phyloP scores from a whole-genome alignment of 1,140 invertebrate species.

The Scaptomyza pallida region DNA sequence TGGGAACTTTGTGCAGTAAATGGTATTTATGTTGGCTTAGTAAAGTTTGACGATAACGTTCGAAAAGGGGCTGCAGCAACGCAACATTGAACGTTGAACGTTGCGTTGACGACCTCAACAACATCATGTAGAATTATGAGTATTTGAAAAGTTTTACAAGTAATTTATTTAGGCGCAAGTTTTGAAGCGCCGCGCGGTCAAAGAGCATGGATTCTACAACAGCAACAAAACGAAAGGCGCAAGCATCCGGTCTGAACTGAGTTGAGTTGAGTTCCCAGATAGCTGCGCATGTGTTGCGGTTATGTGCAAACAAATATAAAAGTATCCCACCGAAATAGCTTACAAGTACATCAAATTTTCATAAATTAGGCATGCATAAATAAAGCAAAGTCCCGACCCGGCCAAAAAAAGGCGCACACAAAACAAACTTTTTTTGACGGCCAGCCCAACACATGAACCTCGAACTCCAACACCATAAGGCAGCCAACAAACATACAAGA shows the following conservation, averaged over 20 bases:
- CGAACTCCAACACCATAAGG: constrained; percentile 5
- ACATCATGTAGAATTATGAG: constrained; percentile 82
- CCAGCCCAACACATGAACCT: constrained; percentile 35
- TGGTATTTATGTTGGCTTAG: constrained; percentile 82
- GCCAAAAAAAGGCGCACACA: constrained; percentile 16
- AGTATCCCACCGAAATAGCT: constrained; percentile 79
- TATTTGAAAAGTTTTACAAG: constrained; percentile 82
- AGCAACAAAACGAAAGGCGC: constrained; percentile 13
- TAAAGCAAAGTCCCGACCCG: constrained; percentile 44
- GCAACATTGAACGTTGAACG: constrained; percentile 37
- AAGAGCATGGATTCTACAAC: constrained; percentile 37
- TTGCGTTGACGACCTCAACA: constrained; percentile 80
- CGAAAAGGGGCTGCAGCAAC: constrained; percentile 51
- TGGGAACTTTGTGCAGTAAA: constrained; percentile 77
- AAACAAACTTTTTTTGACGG: constrained; percentile 63
- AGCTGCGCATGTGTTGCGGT: constrained; percentile 74
- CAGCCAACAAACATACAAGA: constrained; percentile 9
- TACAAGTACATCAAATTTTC: constrained; percentile 83
- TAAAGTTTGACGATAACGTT: constrained; percentile 76
- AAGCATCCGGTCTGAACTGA: constrained; percentile 4
- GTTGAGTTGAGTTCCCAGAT: constrained; percentile 25
- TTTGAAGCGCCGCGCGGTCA: constrained; percentile 63
- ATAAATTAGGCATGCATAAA: constrained; percentile 83
- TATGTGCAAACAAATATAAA: constrained; percentile 82
- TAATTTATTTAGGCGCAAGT: constrained; percentile 83